Percentiles rank a stretch among this genome's conserved stretches.
Conservation (phyloP, 1,140 invertebrate species). For the Drosophila takahashii region DNA sequence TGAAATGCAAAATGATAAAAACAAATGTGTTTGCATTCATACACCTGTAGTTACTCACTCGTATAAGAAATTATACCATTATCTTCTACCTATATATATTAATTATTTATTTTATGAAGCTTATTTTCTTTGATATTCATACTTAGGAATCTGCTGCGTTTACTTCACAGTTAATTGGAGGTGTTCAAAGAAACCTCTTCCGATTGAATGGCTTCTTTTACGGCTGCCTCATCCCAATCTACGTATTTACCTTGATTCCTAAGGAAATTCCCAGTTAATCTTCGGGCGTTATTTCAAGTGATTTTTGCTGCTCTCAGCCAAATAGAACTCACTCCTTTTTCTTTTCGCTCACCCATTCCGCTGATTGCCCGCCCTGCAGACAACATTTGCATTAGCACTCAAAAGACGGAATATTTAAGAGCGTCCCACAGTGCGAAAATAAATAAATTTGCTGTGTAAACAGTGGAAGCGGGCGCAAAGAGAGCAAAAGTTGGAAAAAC, state of each 20-base stretch:
- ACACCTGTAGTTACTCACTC: too few relatives aligned
- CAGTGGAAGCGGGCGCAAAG: conserved; percentile 53
- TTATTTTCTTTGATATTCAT: neutral
- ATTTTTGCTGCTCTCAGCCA: conserved; percentile 21
- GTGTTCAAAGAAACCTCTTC: conserved; percentile 9
- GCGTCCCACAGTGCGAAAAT: conserved; percentile 75
- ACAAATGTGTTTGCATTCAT: too few relatives aligned
- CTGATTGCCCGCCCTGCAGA: conserved; percentile 47
- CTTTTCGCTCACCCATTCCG: neutral
- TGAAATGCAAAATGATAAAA: too few relatives aligned
- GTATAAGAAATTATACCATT: neutral
- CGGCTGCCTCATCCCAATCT: neutral
- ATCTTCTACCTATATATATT: neutral
- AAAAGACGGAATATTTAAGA: conserved; percentile 79
- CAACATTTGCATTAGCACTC: conserved; percentile 75
- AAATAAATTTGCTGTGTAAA: conserved; percentile 82
- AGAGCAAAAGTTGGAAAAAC: conserved; percentile 39
- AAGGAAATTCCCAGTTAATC: conserved; percentile 21
- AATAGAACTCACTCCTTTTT: neutral
- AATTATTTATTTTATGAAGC: neutral
- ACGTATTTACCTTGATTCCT: neutral
- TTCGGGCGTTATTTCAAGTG: conserved; percentile 18
- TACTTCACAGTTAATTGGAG: conserved; percentile 16
- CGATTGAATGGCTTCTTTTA: conserved; percentile 13
- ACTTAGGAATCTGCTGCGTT: neutral